Percentiles rank a stretch among this genome's conserved stretches.
Evolutionary conservation across 35 echinoderm and acorn worm species (phyloP).

Genomic region (Lytechinus variegatus): DNA sequence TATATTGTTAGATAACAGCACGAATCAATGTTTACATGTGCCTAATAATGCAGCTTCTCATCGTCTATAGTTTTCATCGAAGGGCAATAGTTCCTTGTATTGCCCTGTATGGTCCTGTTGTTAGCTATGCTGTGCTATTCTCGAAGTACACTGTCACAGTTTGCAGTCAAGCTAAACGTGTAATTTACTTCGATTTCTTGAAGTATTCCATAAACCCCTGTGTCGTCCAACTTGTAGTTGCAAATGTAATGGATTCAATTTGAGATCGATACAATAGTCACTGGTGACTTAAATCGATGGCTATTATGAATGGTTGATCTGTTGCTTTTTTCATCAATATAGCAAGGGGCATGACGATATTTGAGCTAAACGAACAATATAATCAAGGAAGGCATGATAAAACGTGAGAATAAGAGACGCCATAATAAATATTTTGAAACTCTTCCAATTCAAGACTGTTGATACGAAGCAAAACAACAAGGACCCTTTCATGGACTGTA

Average conservation of each 20-base stretch:
- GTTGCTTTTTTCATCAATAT: neutral
- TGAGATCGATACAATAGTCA: neutral
- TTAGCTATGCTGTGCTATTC: too few relatives aligned
- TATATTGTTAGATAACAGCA: too few relatives aligned
- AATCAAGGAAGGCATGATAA: neutral
- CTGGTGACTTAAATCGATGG: neutral
- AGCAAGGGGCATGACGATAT: neutral
- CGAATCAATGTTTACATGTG: too few relatives aligned
- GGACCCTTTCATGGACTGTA: neutral
- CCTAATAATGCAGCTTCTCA: too few relatives aligned
- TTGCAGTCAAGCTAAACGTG: neutral
- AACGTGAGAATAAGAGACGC: neutral
- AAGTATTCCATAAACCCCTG: neutral
- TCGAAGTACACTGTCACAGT: too few relatives aligned
- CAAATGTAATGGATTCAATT: neutral
- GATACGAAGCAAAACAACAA: too few relatives aligned
- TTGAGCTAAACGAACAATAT: neutral
- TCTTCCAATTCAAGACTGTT: neutral
- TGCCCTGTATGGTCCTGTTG: too few relatives aligned
- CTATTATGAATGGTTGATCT: neutral
- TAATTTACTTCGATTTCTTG: neutral
- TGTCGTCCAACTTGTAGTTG: neutral
- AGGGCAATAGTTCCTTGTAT: too few relatives aligned
- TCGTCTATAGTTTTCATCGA: too few relatives aligned
- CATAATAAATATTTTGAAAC: neutral